Evolutionary conservation across 2,113 vertebrate genomes (phyloP).

Genomic region (Myrmecophaga tridactyla): DNA sequence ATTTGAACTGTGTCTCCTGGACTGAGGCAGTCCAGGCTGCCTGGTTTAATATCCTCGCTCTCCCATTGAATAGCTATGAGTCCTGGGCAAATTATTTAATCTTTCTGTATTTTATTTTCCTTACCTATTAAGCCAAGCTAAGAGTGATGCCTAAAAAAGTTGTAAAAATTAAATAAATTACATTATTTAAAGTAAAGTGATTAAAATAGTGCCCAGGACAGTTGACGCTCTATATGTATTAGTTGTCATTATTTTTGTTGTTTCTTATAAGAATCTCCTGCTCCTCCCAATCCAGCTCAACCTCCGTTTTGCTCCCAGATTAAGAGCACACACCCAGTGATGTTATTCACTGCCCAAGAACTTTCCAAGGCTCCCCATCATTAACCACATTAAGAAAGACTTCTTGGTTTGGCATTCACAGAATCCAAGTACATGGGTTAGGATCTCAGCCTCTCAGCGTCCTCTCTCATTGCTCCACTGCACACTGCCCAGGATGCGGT

Average conservation of each 20-base stretch:
- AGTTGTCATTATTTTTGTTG: not conserved
- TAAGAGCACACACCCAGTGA: not conserved
- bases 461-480: not conserved
- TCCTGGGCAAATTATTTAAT: not conserved
- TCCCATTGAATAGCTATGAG: not conserved
- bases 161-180: not conserved
- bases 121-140: not conserved
- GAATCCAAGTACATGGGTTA: not conserved
- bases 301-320: not conserved
- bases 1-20: not conserved
- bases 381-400: not conserved
- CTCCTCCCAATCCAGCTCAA: not conserved
- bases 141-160: not conserved
- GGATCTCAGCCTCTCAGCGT: no score
- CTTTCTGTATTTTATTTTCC: not conserved
- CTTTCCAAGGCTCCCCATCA: not conserved
- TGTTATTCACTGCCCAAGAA: not conserved
- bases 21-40: not conserved
- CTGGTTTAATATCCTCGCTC: not conserved
- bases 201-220: not conserved
- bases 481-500: not conserved
- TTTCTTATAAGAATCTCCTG: not conserved
- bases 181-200: not conserved
- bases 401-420: not conserved
- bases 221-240: not conserved